Conservation (phyloP, 2,888 invertebrate species). For the Emmelina monodactyla region DNA sequence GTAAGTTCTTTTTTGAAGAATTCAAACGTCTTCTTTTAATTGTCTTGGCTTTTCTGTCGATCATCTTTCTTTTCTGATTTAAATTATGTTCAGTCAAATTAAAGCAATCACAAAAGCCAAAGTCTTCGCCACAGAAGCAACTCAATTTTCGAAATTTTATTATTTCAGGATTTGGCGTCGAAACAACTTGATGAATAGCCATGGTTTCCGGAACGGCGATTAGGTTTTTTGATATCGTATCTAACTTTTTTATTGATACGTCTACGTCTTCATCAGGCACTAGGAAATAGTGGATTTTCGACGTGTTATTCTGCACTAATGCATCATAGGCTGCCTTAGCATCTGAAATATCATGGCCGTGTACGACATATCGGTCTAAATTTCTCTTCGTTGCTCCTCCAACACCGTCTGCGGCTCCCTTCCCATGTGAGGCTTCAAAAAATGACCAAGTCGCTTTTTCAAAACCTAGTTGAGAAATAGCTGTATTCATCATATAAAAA, state of each 20-base stretch:
- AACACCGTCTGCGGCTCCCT: slow-evolving; percentile 20
- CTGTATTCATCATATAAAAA: slow-evolving; percentile 14
- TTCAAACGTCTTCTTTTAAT: slow-evolving; percentile 8
- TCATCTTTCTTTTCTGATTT: slow-evolving; percentile 8
- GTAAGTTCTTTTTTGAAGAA: slow-evolving; percentile 3
- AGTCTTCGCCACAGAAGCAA: slow-evolving; percentile 8
- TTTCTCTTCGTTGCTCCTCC: slow-evolving; percentile 16
- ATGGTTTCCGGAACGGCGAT: slow-evolving; percentile 7
- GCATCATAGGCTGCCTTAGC: slow-evolving; percentile 12
- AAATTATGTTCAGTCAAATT: slow-evolving; percentile 7
- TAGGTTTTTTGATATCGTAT: slow-evolving; percentile 5
- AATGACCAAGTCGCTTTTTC: slow-evolving; percentile 15
- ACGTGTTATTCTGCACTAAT: slow-evolving; percentile 1
- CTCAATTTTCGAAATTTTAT: slow-evolving; percentile 8
- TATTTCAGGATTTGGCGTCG: slow-evolving; percentile 6
- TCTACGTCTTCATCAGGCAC: neutral
- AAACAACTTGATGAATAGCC: slow-evolving; percentile 4
- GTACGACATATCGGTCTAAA: slow-evolving; percentile 15
- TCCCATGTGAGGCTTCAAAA: slow-evolving; percentile 18
- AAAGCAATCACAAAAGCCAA: slow-evolving; percentile 9
- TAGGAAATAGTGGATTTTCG: slow-evolving; percentile 1
- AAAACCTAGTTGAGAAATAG: slow-evolving; percentile 12
- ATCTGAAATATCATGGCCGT: slow-evolving; percentile 15
- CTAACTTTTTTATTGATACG: neutral
- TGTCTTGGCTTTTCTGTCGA: slow-evolving; percentile 3